These are phyloP conservation scores for Drosophila nebulosa DNA, from an alignment of 1,140 invertebrate genomes.

Conservation along the genomic window DNA sequence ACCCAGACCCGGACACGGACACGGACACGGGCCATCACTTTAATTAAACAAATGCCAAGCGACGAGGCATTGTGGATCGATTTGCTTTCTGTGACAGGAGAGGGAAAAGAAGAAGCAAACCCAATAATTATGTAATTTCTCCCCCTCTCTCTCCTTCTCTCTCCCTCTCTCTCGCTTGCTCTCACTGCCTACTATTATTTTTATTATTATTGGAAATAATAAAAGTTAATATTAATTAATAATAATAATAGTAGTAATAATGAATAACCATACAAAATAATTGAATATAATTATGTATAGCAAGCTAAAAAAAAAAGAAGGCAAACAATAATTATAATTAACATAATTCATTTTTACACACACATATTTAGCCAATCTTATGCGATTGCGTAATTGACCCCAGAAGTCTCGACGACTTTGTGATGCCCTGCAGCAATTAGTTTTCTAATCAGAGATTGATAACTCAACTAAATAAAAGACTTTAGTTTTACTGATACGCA, in stretches of 20 bases:
- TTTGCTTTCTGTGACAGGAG: constrained; percentile 23
- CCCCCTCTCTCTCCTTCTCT: not conserved
- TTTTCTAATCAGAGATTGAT: too few relatives aligned
- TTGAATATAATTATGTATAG: constrained; percentile 68
- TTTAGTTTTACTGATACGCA: too few relatives aligned
- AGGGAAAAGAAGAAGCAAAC: not conserved
- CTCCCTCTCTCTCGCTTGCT: not conserved
- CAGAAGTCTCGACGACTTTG: not conserved
- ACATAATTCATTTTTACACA: constrained; percentile 75
- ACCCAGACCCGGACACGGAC: not conserved
- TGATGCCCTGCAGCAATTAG: not conserved
- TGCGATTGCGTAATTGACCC: not conserved
- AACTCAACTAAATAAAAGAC: too few relatives aligned
- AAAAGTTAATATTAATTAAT: not conserved
- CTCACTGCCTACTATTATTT: not conserved
- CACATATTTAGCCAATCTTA: constrained; percentile 58
- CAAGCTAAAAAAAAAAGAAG: not conserved
- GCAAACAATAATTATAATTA: constrained; percentile 52
- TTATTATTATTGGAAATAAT: not conserved
- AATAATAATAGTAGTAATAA: constrained; percentile 71
- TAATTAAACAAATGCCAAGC: constrained; percentile 75
- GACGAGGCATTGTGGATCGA: constrained; percentile 47
- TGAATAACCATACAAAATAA: constrained; percentile 74
- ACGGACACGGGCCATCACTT: constrained; percentile 54
- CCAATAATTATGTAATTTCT: not conserved